Evolutionary conservation across 1,140 invertebrate species (phyloP).

Genomic region (Hormaphis cornu): DNA sequence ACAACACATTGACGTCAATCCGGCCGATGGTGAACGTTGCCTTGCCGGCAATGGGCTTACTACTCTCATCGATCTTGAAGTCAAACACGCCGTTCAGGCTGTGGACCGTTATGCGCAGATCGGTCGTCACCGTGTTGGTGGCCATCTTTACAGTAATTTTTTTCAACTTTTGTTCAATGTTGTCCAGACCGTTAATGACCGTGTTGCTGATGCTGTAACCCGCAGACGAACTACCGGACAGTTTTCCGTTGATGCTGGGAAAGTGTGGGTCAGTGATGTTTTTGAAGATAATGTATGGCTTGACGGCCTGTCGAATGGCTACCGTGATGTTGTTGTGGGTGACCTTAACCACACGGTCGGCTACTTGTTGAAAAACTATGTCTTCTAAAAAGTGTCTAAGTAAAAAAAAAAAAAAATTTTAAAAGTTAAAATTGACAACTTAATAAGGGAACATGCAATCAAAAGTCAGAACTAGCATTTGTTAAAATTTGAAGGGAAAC

Average conservation of each 20-base stretch:
- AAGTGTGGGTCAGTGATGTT: not conserved
- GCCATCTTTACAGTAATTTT: not conserved
- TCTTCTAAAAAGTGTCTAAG: constrained; percentile 3
- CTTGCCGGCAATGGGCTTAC: not conserved
- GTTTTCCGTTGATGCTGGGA: not conserved
- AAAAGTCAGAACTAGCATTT: too few species aligned
- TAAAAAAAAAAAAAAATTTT: not conserved
- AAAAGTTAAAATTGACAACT: not conserved
- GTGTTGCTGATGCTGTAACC: not conserved
- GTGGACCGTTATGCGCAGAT: not conserved
- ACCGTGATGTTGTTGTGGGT: not conserved
- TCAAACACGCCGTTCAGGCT: not conserved
- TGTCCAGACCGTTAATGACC: not conserved
- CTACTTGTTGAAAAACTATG: constrained; percentile 2
- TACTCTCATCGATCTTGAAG: constrained; percentile 8
- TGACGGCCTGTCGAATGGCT: not conserved
- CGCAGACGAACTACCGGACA: not conserved
- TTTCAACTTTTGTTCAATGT: constrained; percentile 6
- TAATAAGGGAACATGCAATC: too few species aligned
- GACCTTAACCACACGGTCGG: not conserved
- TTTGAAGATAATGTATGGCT: not conserved
- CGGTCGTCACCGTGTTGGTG: not conserved
- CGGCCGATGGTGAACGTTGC: not conserved
- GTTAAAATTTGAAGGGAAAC: too few species aligned
- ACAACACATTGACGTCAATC: not conserved